phyloP scores from a whole-genome alignment of 2,113 vertebrate species.

The Lampris incognitus region DNA sequence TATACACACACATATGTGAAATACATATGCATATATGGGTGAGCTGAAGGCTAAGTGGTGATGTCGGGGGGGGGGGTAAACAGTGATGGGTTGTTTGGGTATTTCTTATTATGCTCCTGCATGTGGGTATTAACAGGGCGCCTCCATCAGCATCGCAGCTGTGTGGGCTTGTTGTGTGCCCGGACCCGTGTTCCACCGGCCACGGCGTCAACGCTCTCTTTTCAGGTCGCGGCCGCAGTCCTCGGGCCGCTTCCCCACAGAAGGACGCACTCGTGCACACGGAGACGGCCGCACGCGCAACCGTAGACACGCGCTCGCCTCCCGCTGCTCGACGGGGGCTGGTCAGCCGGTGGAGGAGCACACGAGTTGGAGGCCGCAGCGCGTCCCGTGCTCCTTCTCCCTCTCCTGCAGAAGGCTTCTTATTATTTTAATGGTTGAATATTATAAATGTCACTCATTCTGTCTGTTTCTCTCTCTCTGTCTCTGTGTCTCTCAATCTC shows the following conservation, averaged over 20 bases:
- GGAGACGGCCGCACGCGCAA: background rate
- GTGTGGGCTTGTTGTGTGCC: conserved; percentile 49
- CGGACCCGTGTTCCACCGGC: conserved; percentile 36
- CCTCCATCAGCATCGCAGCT: conserved; percentile 27
- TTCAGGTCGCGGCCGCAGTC: conserved; percentile 19
- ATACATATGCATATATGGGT: too few species aligned
- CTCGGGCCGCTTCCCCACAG: background rate
- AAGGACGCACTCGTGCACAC: too few species aligned
- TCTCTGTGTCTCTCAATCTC: too few species aligned
- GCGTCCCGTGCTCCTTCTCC: conserved; percentile 16
- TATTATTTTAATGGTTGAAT: too few species aligned
- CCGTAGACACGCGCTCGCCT: conserved; percentile 9
- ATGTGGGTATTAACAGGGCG: conserved; percentile 7
- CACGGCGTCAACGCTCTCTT: conserved; percentile 10
- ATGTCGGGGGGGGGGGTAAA: background rate
- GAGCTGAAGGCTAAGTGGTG: too few species aligned
- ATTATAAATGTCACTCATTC: too few species aligned
- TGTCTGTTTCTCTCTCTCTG: too few species aligned
- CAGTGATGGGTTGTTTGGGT: background rate
- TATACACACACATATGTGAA: too few species aligned
- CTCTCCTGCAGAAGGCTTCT: background rate
- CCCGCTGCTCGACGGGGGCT: conserved; percentile 2
- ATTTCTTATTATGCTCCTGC: conserved; percentile 1
- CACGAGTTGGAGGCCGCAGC: conserved; percentile 18
- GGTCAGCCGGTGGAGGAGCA: conserved; percentile 26